These are phyloP conservation scores for Lamellibrachia columna DNA, from an alignment of 2,888 invertebrate genomes.

Conservation along the genomic window DNA sequence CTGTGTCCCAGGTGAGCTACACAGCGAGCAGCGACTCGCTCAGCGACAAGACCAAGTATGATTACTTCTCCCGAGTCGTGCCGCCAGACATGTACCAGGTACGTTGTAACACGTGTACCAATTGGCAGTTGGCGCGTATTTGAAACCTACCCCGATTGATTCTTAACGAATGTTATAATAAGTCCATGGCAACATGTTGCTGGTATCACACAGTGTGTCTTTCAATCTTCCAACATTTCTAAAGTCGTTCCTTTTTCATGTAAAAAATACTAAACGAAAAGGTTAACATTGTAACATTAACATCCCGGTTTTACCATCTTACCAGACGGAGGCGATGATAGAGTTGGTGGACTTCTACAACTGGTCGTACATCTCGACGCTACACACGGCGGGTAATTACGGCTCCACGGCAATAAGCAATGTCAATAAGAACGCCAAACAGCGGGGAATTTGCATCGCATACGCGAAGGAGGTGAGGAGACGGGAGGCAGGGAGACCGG, in stretches of 20 bases:
- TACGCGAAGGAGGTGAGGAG: constrained; percentile 7
- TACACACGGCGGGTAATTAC: constrained; percentile 24
- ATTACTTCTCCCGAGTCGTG: background rate
- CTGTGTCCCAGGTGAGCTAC: background rate
- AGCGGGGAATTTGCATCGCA: constrained; percentile 28
- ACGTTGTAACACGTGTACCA: background rate
- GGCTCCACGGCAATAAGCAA: constrained; percentile 20
- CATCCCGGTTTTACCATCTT: background rate
- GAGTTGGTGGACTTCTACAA: constrained; percentile 22
- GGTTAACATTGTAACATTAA: background rate
- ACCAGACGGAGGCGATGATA: constrained; percentile 24
- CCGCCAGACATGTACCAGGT: background rate
- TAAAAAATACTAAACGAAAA: background rate
- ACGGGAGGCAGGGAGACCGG: background rate
- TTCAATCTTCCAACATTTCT: background rate
- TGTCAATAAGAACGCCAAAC: constrained; percentile 13
- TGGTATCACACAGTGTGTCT: background rate
- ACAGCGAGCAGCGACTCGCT: background rate
- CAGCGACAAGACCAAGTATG: background rate
- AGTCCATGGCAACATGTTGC: background rate
- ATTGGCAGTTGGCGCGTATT: background rate
- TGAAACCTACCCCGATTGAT: background rate
- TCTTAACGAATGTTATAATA: background rate
- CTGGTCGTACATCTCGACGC: constrained; percentile 28
- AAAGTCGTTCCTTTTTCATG: background rate